These are phyloP conservation scores for Brevimyrus niger DNA, from an alignment of 2,113 vertebrate species.

Conservation along the genomic window DNA sequence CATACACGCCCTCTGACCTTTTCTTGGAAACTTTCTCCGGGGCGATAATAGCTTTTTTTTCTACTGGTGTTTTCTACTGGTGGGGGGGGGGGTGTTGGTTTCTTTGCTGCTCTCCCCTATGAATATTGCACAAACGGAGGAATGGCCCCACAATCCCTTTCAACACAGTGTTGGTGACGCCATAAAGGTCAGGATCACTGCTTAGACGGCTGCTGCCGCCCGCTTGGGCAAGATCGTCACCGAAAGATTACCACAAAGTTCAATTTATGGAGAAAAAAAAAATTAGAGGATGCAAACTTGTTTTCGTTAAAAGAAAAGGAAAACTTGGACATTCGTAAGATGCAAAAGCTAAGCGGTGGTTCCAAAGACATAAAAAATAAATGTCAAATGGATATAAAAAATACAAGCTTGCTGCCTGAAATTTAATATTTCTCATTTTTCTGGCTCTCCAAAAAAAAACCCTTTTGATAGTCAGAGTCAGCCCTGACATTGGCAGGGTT, in stretches of 20 bases:
- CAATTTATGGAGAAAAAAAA: not conserved
- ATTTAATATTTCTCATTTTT: not conserved
- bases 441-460: not conserved
- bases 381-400: not conserved
- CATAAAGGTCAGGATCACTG: not conserved
- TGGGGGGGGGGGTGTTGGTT: not conserved
- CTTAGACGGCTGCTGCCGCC: not conserved
- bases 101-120: not conserved
- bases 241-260: not conserved
- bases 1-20: conserved; percentile 11
- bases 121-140: not conserved
- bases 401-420: not conserved
- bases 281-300: not conserved
- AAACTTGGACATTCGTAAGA: not conserved
- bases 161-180: not conserved
- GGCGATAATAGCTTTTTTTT: not conserved
- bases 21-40: not conserved
- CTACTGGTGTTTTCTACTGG: not conserved
- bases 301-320: not conserved
- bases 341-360: not conserved
- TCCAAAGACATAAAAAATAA: conserved; percentile 2
- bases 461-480: not conserved
- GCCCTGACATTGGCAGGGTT: not conserved
- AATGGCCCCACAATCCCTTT: not conserved
- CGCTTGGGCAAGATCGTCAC: not conserved